Conservation (phyloP, 2,113 vertebrate genomes). For the Brachyhypopomus occidentalis region DNA sequence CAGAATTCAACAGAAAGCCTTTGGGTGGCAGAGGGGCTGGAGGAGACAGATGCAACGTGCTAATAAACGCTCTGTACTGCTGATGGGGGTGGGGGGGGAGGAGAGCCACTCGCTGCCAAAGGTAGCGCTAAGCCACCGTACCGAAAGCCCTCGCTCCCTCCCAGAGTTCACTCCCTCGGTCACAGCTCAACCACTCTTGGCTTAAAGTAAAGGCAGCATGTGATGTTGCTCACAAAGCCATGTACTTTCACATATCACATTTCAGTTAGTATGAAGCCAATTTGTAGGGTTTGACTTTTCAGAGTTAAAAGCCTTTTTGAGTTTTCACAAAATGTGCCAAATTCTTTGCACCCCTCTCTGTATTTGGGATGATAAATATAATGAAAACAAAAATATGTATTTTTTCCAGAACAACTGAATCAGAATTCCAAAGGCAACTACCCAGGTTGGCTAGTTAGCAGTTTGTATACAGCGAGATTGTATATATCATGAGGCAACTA, state of each 20-base stretch:
- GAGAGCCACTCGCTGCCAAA: conserved; percentile 51
- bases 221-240: conserved; percentile 2
- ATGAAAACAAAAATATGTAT: not conserved
- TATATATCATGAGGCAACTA: not conserved
- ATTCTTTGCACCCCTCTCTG: not conserved
- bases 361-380: not conserved
- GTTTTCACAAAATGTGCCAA: not conserved
- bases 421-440: not conserved
- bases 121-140: conserved; percentile 66
- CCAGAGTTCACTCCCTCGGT: conserved; percentile 57
- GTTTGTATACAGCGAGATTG: not conserved
- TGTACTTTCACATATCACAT: not conserved
- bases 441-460: not conserved
- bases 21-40: not conserved
- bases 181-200: conserved; percentile 62
- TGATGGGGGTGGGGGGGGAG: conserved; percentile 60
- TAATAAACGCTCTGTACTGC: conserved; percentile 52
- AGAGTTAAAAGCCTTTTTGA: not conserved
- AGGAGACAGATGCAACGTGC: not conserved
- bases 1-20: not conserved
- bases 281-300: not conserved
- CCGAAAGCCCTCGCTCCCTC: conserved; percentile 56
- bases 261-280: not conserved
- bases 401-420: not conserved
- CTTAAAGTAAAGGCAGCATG: conserved; percentile 41